Conservation (phyloP, 2,113 vertebrate species). For the Coturnix japonica region DNA sequence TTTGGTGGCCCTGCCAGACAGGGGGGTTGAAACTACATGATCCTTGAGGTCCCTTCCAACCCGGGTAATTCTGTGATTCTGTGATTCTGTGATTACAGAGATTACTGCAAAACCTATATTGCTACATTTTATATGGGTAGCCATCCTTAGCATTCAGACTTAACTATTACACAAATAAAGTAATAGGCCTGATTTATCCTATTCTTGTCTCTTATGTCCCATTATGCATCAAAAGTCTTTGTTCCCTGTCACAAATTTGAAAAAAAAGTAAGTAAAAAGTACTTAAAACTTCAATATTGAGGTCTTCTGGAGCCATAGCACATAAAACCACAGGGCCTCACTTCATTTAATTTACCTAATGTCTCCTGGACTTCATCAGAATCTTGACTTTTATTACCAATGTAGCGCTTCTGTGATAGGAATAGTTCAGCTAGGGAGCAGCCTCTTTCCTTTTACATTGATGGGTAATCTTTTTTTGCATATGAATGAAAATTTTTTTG, state of each 20-base stretch:
- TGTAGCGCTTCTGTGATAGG: not conserved
- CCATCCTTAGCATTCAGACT: not conserved
- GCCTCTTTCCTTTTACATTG: not conserved
- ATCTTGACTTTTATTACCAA: not conserved
- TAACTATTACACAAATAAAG: not conserved
- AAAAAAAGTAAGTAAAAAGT: not conserved
- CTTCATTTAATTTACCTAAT: not conserved
- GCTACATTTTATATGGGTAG: not conserved
- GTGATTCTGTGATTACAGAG: too few relatives aligned
- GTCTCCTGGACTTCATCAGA: not conserved
- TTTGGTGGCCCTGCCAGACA: too few relatives aligned
- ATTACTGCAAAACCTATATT: not conserved
- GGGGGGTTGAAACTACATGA: too few relatives aligned
- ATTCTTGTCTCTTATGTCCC: not conserved
- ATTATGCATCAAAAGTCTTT: not conserved
- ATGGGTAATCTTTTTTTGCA: not conserved
- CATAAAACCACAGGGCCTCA: not conserved
- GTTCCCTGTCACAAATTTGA: not conserved
- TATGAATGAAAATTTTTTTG: not conserved
- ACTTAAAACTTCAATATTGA: not conserved
- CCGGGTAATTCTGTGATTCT: too few relatives aligned
- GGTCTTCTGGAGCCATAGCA: not conserved
- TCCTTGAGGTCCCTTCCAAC: too few relatives aligned
- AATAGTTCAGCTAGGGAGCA: not conserved
- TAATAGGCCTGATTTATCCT: not conserved